A percentile compares a stretch with the other conserved stretches of the same genome.
phyloP scores from a whole-genome alignment of 2,888 invertebrate genomes.

The Lomographa bimaculata region DNA sequence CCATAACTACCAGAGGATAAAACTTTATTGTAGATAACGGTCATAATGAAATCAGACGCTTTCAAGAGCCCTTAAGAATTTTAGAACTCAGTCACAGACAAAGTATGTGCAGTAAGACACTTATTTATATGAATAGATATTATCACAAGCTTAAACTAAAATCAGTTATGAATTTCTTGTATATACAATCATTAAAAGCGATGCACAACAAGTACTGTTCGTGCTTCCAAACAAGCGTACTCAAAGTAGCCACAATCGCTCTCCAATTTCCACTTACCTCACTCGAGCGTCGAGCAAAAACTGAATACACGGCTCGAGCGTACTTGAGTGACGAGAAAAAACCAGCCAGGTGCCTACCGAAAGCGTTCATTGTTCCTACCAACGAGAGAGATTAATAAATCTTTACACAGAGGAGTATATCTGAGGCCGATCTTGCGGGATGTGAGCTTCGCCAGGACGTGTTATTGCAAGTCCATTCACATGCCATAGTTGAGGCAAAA shows the following conservation, averaged over 20 bases:
- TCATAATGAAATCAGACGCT: neutral
- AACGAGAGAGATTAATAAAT: constrained; percentile 81
- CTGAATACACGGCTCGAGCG: constrained; percentile 62
- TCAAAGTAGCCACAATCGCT: constrained; percentile 50
- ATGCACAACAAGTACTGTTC: constrained; percentile 26
- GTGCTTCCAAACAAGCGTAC: constrained; percentile 29
- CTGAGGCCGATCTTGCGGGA: constrained; percentile 80
- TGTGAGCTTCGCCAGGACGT: constrained; percentile 74
- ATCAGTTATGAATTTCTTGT: constrained; percentile 1
- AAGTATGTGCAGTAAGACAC: constrained; percentile 1
- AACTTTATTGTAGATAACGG: constrained; percentile 1
- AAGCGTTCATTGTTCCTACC: constrained; percentile 78
- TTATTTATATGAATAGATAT: neutral
- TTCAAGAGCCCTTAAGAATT: neutral
- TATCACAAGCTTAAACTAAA: constrained; percentile 1
- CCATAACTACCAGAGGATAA: neutral
- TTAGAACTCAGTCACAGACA: no score
- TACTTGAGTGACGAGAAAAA: constrained; percentile 70
- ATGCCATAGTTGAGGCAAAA: constrained; percentile 80
- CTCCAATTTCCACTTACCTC: constrained; percentile 57
- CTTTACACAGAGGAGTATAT: constrained; percentile 78
- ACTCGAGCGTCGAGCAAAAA: constrained; percentile 63
- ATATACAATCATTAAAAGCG: constrained; percentile 22
- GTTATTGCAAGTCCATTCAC: constrained; percentile 82
- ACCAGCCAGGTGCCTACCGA: constrained; percentile 79